A percentile compares a stretch with the other conserved stretches of the same genome.
Evolutionary conservation across 2,888 invertebrate species (phyloP).

Genomic region (Eupithecia tripunctaria): DNA sequence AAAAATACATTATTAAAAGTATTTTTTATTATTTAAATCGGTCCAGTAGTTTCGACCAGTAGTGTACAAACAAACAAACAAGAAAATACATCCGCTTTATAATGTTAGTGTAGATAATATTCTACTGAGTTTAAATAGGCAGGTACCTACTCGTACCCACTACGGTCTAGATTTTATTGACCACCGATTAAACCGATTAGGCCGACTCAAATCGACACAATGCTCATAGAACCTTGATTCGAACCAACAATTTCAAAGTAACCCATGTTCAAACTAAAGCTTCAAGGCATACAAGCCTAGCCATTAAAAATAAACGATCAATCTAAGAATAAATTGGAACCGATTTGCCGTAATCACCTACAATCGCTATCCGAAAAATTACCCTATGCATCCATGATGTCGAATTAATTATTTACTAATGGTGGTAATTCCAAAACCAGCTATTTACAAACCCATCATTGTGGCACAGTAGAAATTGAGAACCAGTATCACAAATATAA

Average conservation of each 20-base stretch:
- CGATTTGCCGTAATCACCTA: constrained; percentile 39
- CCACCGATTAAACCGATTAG: not conserved
- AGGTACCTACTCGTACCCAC: no score
- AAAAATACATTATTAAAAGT: no score
- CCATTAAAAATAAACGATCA: constrained; percentile 38
- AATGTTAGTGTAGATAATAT: no score
- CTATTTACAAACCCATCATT: constrained; percentile 31
- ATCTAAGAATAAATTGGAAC: constrained; percentile 43
- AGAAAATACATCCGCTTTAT: no score
- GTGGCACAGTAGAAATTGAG: constrained; percentile 5
- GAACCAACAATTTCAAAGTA: not conserved
- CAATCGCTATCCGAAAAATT: constrained; percentile 38
- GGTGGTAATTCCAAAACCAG: constrained; percentile 38
- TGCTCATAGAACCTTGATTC: not conserved
- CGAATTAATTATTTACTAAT: constrained; percentile 45
- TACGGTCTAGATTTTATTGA: not conserved
- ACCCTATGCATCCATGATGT: constrained; percentile 40
- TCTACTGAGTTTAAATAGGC: no score
- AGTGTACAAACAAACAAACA: no score
- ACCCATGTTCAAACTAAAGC: constrained; percentile 8
- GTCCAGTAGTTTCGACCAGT: no score
- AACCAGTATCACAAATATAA: constrained; percentile 28
- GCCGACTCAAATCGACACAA: not conserved
- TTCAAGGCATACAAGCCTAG: constrained; percentile 17
- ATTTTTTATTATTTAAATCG: no score